Conservation (phyloP, 2,888 invertebrate species). For the Oscheius sp. region DNA sequence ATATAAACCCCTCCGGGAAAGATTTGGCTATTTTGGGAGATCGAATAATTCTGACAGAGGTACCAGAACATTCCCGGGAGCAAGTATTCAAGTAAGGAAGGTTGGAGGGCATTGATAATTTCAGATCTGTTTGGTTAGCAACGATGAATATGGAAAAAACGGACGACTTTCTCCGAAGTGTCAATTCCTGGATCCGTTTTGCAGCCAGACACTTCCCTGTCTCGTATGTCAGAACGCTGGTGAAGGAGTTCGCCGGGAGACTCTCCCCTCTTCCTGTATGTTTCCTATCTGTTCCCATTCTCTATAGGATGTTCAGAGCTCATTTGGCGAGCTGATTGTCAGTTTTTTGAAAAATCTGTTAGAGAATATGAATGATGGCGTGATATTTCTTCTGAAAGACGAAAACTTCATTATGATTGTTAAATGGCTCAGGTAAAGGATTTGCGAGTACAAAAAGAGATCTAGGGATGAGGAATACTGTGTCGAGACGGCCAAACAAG, state of each 20-base stretch:
- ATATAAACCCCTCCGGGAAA: not conserved
- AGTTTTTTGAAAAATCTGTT: not conserved
- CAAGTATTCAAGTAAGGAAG: not conserved
- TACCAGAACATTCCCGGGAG: not conserved
- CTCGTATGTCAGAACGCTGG: not conserved
- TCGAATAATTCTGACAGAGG: constrained; percentile 7
- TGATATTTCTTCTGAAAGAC: constrained; percentile 1
- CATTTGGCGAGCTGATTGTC: constrained; percentile 9
- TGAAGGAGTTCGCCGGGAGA: not conserved
- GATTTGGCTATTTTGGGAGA: constrained; percentile 21
- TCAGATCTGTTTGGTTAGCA: constrained; percentile 47
- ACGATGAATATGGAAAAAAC: constrained; percentile 17
- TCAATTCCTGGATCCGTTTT: constrained; percentile 16
- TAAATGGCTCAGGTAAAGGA: constrained; percentile 15
- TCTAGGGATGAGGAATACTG: constrained; percentile 32
- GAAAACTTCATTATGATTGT: constrained; percentile 2
- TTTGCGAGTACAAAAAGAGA: not conserved
- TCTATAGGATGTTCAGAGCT: constrained; percentile 23
- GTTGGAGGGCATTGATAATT: constrained; percentile 29
- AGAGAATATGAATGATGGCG: not conserved
- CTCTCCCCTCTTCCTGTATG: constrained; percentile 7
- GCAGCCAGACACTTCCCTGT: constrained; percentile 13
- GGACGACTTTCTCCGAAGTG: constrained; percentile 13
- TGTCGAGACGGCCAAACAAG: not conserved
- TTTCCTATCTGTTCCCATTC: not conserved